Percentiles rank a stretch among this genome's conserved stretches.
Conservation (phyloP, 2,113 vertebrate genomes). For the Bubalus kerabau region DNA sequence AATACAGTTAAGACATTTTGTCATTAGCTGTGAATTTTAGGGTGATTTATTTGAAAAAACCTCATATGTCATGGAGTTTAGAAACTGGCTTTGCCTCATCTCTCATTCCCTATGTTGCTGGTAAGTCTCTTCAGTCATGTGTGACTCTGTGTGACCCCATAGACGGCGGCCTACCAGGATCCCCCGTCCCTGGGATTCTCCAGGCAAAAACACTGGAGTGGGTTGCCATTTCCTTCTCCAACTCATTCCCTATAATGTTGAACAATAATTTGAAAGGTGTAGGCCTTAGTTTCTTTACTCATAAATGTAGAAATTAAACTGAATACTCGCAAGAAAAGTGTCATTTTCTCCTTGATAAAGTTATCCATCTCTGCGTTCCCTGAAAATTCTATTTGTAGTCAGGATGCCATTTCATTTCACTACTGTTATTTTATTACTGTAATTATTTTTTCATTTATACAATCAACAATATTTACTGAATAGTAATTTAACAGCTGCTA, state of each 20-base stretch:
- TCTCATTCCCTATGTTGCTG: neutral
- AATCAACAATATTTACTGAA: neutral
- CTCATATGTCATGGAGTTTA: neutral
- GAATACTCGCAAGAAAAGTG: neutral
- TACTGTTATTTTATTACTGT: neutral
- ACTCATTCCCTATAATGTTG: neutral
- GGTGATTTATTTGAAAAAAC: neutral
- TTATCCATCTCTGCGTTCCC: neutral
- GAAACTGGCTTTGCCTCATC: neutral
- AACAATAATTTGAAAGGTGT: neutral
- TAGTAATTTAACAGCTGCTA: neutral
- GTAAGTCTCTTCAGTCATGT: neutral
- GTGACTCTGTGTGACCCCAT: neutral
- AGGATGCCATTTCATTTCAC: neutral
- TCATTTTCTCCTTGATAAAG: neutral
- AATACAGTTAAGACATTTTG: neutral
- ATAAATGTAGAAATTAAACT: neutral
- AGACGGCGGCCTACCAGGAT: neutral
- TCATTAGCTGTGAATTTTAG: neutral
- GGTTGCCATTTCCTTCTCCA: neutral
- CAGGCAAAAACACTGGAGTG: neutral
- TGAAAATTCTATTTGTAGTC: neutral
- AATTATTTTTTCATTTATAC: neutral
- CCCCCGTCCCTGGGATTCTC: neutral
- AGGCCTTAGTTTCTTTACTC: neutral